Conservation (phyloP, 1,140 invertebrate genomes). For the Drusus annulatus region DNA sequence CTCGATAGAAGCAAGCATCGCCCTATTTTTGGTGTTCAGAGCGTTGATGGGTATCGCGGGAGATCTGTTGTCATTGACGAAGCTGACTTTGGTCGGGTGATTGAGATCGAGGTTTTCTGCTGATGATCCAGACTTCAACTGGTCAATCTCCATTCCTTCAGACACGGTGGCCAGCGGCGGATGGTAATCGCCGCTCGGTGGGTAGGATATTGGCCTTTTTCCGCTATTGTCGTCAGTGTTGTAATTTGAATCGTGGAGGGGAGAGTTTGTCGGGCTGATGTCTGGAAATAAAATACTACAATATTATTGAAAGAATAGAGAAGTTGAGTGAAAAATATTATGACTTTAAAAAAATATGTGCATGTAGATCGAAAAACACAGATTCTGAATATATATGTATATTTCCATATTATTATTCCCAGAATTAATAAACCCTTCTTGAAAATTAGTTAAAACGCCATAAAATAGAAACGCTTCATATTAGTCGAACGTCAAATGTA, state of each 20-base stretch:
- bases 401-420: no score
- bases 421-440: no score
- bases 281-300: constrained; percentile 62
- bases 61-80: constrained; percentile 32
- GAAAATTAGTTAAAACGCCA: no score
- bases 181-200: constrained; percentile 66
- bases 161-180: constrained; percentile 65
- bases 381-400: no score
- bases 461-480: no score
- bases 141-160: constrained; percentile 67
- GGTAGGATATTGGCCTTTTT: constrained; percentile 64
- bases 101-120: constrained; percentile 58
- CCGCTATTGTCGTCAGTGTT: constrained; percentile 61
- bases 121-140: constrained; percentile 9
- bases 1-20: constrained; percentile 68
- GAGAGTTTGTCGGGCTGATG: constrained; percentile 68
- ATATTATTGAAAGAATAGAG: background rate
- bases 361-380: no score
- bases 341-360: no score
- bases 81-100: constrained; percentile 31
- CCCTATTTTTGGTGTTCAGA: constrained; percentile 66
- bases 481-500: no score
- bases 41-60: constrained; percentile 62
- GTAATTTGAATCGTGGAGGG: constrained; percentile 61
- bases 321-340: no score